A percentile compares a stretch with the other conserved stretches of the same genome.
Evolutionary conservation across 2,797 vertebrate genomes (phyloP).

Genomic region (Spinus pinus): DNA sequence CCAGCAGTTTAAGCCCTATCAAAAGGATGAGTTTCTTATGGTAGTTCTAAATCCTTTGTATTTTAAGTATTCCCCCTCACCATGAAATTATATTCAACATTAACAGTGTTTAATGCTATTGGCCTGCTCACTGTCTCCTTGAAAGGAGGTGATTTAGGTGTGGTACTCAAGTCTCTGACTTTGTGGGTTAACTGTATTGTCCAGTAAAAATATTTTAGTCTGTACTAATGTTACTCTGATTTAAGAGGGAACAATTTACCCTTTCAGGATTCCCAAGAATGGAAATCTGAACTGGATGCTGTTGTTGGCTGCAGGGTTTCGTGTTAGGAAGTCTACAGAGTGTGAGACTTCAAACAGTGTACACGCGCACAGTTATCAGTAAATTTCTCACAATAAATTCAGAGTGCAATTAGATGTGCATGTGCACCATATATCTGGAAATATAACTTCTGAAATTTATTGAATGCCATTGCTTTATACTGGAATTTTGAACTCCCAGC

Average conservation of each 20-base stretch:
- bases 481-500: not conserved
- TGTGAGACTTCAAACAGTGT: not conserved
- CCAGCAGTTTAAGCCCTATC: slow-evolving; percentile 80
- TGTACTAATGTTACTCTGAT: not conserved
- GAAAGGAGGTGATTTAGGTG: not conserved
- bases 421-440: not conserved
- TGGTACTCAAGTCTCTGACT: not conserved
- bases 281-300: not conserved
- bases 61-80: not conserved
- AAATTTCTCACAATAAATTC: not conserved
- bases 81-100: not conserved
- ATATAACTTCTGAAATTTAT: not conserved
- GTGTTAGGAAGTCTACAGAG: not conserved
- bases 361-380: not conserved
- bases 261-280: not conserved
- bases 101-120: not conserved
- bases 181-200: not conserved
- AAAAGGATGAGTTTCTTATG: slow-evolving; percentile 80
- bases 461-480: not conserved
- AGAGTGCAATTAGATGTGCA: rapidly evolving
- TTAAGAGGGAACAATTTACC: not conserved
- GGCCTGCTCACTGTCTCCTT: not conserved
- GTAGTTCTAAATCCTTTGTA: slow-evolving; percentile 66
- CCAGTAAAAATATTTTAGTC: slow-evolving; percentile 18
- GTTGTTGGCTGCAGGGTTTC: not conserved